A percentile compares a stretch with the other conserved stretches of the same genome.
Conservation (phyloP, 1,140 invertebrate species). For the Vanessa tameamea region DNA sequence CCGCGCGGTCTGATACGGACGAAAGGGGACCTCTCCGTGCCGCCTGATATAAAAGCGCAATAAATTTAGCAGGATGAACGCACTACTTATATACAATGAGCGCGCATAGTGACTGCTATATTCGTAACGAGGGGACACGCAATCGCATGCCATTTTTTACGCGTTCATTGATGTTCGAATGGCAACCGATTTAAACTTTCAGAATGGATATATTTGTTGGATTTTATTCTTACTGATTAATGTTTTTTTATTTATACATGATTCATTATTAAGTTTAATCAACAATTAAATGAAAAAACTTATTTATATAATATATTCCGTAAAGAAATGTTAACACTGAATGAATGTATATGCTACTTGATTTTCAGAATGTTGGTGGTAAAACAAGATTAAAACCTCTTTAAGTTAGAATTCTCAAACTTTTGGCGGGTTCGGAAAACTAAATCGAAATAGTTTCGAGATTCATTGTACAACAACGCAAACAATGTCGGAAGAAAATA, state of each 20-base stretch:
- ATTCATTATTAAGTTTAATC: neutral
- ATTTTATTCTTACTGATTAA: neutral
- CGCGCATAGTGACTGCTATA: constrained; percentile 57
- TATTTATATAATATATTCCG: neutral
- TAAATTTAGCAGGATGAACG: constrained; percentile 80
- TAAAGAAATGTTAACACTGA: neutral
- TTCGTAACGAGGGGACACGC: constrained; percentile 67
- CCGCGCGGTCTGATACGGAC: constrained; percentile 74
- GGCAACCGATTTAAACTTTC: constrained; percentile 15
- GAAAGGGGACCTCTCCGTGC: constrained; percentile 75
- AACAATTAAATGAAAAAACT: neutral
- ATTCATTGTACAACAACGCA: constrained; percentile 41
- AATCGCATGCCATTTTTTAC: constrained; percentile 26
- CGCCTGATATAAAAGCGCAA: constrained; percentile 80
- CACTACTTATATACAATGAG: constrained; percentile 75
- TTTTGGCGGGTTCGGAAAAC: constrained; percentile 35
- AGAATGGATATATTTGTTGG: constrained; percentile 4
- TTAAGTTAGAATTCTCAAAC: constrained; percentile 41
- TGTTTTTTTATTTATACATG: neutral
- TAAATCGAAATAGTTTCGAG: constrained; percentile 47
- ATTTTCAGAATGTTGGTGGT: constrained; percentile 15
- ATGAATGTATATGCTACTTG: neutral
- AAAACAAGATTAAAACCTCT: constrained; percentile 37
- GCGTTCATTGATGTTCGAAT: constrained; percentile 28
- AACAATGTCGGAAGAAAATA: constrained; percentile 60